Conservation (phyloP, 1,140 invertebrate species). For the Probaryconus sp. region DNA sequence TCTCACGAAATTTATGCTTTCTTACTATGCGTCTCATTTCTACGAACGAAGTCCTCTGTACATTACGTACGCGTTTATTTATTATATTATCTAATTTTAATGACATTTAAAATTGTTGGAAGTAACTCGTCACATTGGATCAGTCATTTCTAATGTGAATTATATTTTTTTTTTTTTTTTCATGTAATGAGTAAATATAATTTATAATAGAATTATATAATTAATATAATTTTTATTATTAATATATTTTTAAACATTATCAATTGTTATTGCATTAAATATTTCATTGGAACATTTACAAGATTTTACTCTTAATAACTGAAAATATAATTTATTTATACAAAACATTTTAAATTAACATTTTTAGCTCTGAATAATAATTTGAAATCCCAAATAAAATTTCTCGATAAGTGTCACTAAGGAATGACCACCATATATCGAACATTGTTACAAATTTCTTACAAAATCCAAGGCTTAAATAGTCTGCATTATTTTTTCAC, state of each 20-base stretch:
- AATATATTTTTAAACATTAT: too few relatives aligned
- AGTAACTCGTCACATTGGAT: constrained; percentile 14
- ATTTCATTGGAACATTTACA: too few relatives aligned
- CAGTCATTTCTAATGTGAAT: too few relatives aligned
- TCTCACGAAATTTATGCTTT: constrained; percentile 59
- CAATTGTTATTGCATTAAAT: too few relatives aligned
- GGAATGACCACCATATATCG: constrained; percentile 44
- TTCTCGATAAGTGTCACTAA: constrained; percentile 12
- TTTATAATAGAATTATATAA: too few relatives aligned
- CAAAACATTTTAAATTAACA: too few relatives aligned
- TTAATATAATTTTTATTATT: too few relatives aligned
- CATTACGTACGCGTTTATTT: constrained; percentile 39
- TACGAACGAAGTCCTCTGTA: constrained; percentile 40
- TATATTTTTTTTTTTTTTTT: too few relatives aligned
- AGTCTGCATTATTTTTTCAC: constrained; percentile 55
- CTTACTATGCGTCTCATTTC: constrained; percentile 35
- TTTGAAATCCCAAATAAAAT: constrained; percentile 12
- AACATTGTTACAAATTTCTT: constrained; percentile 54
- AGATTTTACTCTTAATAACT: too few relatives aligned
- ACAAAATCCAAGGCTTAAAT: constrained; percentile 56
- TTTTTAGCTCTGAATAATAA: neutral
- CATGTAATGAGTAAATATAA: neutral
- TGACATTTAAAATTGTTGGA: constrained; percentile 25
- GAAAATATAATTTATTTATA: too few relatives aligned
- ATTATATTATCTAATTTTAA: constrained; percentile 20